These are phyloP conservation scores for Marmota monax DNA, from an alignment of 2,113 vertebrate species.

Conservation along the genomic window DNA sequence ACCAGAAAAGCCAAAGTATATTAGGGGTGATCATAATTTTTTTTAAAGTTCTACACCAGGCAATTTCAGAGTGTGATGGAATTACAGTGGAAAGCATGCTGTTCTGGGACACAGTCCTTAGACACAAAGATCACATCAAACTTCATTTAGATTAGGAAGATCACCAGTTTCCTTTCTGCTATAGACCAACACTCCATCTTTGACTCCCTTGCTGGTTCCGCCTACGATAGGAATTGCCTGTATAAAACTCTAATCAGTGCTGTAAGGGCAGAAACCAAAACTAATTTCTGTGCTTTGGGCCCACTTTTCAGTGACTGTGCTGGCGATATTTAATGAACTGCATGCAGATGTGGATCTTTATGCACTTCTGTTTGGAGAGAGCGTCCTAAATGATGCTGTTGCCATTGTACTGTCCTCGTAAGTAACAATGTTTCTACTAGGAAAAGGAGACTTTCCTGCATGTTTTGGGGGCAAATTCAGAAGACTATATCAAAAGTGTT, in stretches of 20 bases:
- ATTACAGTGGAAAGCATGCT: background rate
- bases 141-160: background rate
- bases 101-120: background rate
- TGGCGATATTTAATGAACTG: slow-evolving; percentile 99
- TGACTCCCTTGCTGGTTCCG: background rate
- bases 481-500: slow-evolving; percentile 7
- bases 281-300: slow-evolving; percentile 57
- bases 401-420: slow-evolving; percentile 98
- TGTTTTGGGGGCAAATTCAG: background rate
- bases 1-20: background rate
- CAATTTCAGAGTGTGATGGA: background rate
- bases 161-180: background rate
- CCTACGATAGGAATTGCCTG: background rate
- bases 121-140: background rate
- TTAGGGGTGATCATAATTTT: background rate
- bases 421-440: slow-evolving; percentile 82
- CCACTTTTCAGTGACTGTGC: slow-evolving; percentile 92
- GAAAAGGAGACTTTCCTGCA: background rate
- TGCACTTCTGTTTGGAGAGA: slow-evolving; percentile 98
- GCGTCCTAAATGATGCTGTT: slow-evolving; percentile 97
- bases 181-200: background rate
- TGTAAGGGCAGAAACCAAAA: slow-evolving; percentile 38
- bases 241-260: background rate
- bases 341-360: slow-evolving; percentile 98
- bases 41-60: background rate